A percentile compares a stretch with the other conserved stretches of the same genome.
Evolutionary conservation across 2,113 vertebrate genomes (phyloP).

Genomic region (Diphyllodes magnificus): DNA sequence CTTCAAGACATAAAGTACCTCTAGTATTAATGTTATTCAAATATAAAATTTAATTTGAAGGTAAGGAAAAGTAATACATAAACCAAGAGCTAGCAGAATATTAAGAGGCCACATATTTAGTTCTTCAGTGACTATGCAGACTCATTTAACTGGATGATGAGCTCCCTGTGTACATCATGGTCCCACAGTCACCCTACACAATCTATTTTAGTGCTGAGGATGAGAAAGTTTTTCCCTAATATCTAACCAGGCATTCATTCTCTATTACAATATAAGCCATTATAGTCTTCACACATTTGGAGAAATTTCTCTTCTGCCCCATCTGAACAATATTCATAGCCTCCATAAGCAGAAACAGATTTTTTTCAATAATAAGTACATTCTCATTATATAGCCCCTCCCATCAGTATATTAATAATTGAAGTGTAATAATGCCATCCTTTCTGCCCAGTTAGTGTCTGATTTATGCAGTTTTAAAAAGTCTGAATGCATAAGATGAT

Average conservation of each 20-base stretch:
- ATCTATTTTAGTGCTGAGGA: not conserved
- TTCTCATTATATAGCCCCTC: not conserved
- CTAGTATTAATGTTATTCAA: not conserved
- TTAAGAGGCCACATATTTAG: not conserved
- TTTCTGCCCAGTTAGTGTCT: not conserved
- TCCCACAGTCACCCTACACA: not conserved
- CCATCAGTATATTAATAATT: not conserved
- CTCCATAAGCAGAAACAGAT: not conserved
- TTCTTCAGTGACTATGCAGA: not conserved
- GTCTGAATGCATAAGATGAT: not conserved
- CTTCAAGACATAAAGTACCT: not conserved
- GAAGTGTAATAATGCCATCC: not conserved
- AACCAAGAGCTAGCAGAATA: not conserved
- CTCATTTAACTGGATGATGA: not conserved
- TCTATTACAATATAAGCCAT: not conserved
- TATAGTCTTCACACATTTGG: not conserved
- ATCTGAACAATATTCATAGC: not conserved
- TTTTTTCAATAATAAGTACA: not conserved
- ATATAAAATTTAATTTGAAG: not conserved
- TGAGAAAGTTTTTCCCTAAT: not conserved
- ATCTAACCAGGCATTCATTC: not conserved
- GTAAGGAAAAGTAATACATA: not conserved
- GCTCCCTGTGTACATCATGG: not conserved
- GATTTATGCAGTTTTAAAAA: not conserved
- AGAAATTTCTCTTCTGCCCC: not conserved